Evolutionary conservation across 2,797 vertebrate species (phyloP).

Genomic region (Sandelia bainsii): DNA sequence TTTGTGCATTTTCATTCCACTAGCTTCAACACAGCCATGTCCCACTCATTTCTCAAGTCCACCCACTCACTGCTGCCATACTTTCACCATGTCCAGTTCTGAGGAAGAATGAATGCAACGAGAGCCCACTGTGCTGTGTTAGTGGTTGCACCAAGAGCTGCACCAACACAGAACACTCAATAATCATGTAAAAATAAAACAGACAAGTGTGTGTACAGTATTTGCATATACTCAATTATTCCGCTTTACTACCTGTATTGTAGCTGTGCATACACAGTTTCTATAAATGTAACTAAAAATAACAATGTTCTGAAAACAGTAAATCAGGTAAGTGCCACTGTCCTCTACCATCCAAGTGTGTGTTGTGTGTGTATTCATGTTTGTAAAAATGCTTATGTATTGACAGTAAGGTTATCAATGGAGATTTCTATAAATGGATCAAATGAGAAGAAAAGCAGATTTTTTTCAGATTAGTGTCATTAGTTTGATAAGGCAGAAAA

Average conservation of each 20-base stretch:
- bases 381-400: slow-evolving; percentile 21
- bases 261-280: neutral
- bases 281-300: neutral
- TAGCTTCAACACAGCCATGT: slow-evolving; percentile 4
- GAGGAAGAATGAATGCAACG: slow-evolving; percentile 18
- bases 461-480: slow-evolving; percentile 31
- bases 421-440: no score
- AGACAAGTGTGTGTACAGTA: neutral
- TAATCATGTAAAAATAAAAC: slow-evolving; percentile 15
- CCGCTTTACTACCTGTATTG: neutral
- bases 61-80: slow-evolving; percentile 61
- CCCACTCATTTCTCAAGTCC: slow-evolving; percentile 39
- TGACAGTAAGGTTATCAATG: slow-evolving; percentile 44
- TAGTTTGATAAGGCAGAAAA: slow-evolving; percentile 17
- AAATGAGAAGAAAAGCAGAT: slow-evolving; percentile 33
- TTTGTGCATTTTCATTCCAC: slow-evolving; percentile 33
- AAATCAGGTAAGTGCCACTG: neutral
- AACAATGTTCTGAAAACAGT: slow-evolving; percentile 1
- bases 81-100: slow-evolving; percentile 43
- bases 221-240: neutral
- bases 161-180: neutral
- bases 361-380: slow-evolving; percentile 13
- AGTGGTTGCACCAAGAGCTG: slow-evolving; percentile 7
- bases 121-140: slow-evolving; percentile 10
- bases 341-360: neutral